phyloP scores from a whole-genome alignment of 2,888 invertebrate genomes.

The Eupithecia insigniata region DNA sequence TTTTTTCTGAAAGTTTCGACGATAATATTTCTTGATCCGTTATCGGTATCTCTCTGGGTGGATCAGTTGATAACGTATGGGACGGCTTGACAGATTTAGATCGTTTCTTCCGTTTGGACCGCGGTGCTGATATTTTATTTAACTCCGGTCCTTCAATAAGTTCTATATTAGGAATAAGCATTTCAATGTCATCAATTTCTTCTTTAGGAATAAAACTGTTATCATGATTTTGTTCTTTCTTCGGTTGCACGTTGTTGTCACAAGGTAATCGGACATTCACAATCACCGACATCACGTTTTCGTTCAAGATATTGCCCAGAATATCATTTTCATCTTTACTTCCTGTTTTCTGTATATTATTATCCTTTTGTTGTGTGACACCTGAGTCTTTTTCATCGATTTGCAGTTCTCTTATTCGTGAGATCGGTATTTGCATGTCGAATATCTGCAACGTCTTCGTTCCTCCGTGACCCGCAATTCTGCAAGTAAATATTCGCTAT shows the following conservation, averaged over 20 bases:
- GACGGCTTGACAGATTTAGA: not conserved
- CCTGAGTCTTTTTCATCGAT: slow-evolving; percentile 16
- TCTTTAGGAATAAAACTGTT: slow-evolving; percentile 14
- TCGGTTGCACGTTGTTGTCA: not conserved
- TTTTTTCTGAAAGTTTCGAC: not conserved
- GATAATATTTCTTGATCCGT: not conserved
- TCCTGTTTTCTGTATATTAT: not conserved
- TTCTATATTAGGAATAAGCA: slow-evolving; percentile 10
- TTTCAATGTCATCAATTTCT: slow-evolving; percentile 13
- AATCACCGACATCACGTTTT: slow-evolving; percentile 26
- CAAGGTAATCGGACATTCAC: slow-evolving; percentile 27
- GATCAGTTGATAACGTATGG: not conserved
- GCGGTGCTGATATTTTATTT: not conserved
- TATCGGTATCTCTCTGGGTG: not conserved
- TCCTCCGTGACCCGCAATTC: slow-evolving; percentile 28
- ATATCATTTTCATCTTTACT: slow-evolving; percentile 3
- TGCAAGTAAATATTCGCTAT: slow-evolving; percentile 31
- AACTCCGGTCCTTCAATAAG: not conserved
- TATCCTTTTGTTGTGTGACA: slow-evolving; percentile 7
- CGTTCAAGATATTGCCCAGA: slow-evolving; percentile 17
- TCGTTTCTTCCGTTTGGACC: not conserved
- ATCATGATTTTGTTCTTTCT: slow-evolving; percentile 7
- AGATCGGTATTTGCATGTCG: slow-evolving; percentile 23
- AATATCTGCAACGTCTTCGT: slow-evolving; percentile 21
- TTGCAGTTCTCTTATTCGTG: slow-evolving; percentile 22